Base-by-base conservation (phyloP, 2,888 invertebrate species). In the Drosophila niveifrons region DNA sequence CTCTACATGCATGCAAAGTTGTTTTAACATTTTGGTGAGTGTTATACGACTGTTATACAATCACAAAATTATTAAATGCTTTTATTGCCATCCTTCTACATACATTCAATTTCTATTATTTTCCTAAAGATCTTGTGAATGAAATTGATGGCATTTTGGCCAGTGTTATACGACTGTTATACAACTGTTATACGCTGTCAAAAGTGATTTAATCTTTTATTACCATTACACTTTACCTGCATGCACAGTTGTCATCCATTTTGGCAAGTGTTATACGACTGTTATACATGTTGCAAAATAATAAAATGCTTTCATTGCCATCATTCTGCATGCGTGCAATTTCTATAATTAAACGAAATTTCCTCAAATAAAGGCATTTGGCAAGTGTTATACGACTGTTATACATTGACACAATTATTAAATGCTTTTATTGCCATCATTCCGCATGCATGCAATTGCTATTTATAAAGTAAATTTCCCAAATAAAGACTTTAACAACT, bases 311-410 rank as follows among this genome's bases (percentile, higher is more conserved):
- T 36, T 10, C 2, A 31, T 31, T 36, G 23, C 1, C 23, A 23
- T 23, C 23, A 6, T 23, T 23, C 23, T 23, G 23, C 23, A 23
- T n/a, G 36, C 2, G 4, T 36, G 4, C 36, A 36, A 36, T 23
- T 6, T 23, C 23, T 23, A 23, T 7, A 31, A 31, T 8, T 31
- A 31, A 31, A 31, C 31, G 8, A 8, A 31, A 10, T 10, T 31
- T 31, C 31, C 31, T 31, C 10, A 31, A 31, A 8, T 10, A 31
- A 10, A 31, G 9, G 31, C 10, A 31, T 31, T 41, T 15, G 15
- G 3, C 6, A 41, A 18, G 31, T 46, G 43, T 57, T 50, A 48
- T 65, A 36, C 15, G 0, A 56, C 58, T 56, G 51, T 56, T 66
- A 52, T 47, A 72, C 67, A 43, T 11, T 15, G 15, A 2, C 15